phyloP scores from a whole-genome alignment of 64 coral and sea anemone species.

The Orbicella faveolata region DNA sequence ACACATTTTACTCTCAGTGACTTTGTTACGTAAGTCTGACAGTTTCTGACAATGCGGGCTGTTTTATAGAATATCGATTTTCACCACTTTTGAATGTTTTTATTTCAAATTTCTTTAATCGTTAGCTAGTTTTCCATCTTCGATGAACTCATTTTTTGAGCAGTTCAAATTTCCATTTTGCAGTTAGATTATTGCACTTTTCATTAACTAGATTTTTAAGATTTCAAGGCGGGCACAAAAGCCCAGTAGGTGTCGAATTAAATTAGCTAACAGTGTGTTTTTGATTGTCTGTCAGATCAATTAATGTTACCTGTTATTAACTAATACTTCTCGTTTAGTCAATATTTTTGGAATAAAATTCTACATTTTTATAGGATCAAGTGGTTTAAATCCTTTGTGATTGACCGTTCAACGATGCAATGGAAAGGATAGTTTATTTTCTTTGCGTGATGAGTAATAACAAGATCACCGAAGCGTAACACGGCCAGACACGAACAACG shows the following conservation, averaged over 20 bases:
- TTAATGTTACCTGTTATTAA: not conserved
- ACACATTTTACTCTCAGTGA: too few species aligned
- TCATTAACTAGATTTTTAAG: not conserved
- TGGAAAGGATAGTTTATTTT: not conserved
- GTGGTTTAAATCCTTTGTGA: not conserved
- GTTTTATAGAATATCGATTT: not conserved
- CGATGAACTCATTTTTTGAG: not conserved
- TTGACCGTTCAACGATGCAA: too few species aligned
- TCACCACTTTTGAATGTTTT: not conserved
- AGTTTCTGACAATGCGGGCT: not conserved
- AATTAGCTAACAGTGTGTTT: not conserved
- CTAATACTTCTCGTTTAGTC: not conserved
- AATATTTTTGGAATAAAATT: not conserved
- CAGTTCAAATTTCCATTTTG: not conserved
- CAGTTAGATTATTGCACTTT: not conserved
- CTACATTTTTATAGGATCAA: not conserved
- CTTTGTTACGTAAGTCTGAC: slow-evolving; percentile 4
- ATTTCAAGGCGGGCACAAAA: not conserved
- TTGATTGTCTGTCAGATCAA: not conserved
- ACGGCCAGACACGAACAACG: not conserved
- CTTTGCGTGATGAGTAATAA: not conserved
- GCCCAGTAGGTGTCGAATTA: not conserved
- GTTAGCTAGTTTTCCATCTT: not conserved
- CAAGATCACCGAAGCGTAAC: not conserved
- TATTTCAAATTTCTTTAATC: not conserved